Percentiles rank a stretch among this genome's conserved stretches.
Evolutionary conservation across 2,113 vertebrate genomes (phyloP).

Genomic region (Lophochroa leadbeateri): DNA sequence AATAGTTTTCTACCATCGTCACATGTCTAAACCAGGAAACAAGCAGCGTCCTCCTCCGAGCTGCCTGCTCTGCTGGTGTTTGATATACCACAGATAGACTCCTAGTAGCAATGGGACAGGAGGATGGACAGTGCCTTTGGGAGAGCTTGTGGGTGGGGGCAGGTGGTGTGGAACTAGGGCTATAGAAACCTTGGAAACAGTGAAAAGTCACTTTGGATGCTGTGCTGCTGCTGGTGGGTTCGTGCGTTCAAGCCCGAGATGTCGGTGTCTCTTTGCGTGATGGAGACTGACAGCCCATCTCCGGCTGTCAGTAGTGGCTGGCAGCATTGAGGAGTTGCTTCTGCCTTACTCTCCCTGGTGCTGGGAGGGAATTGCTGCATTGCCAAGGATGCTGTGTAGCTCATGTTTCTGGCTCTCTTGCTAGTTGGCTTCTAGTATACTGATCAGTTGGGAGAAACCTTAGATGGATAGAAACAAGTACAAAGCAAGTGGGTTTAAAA

Average conservation of each 20-base stretch:
- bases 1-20: neutral
- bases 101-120: neutral
- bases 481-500: neutral
- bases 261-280: neutral
- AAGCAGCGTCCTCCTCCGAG: neutral
- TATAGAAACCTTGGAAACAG: neutral
- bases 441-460: neutral
- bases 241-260: neutral
- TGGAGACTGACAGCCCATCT: neutral
- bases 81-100: neutral
- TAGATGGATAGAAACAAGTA: neutral
- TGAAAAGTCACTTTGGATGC: neutral
- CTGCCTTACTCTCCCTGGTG: neutral
- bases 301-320: neutral
- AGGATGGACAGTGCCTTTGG: no score
- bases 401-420: neutral
- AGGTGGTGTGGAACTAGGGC: neutral
- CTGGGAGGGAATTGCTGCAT: neutral
- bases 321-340: neutral
- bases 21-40: neutral
- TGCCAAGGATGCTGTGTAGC: neutral
- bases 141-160: neutral
- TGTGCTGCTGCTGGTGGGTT: neutral
- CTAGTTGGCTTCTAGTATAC: neutral
- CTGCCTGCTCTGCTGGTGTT: neutral